These are phyloP conservation scores for Rhagoletis pomonella DNA, from an alignment of 1,140 invertebrate genomes.

Conservation along the genomic window DNA sequence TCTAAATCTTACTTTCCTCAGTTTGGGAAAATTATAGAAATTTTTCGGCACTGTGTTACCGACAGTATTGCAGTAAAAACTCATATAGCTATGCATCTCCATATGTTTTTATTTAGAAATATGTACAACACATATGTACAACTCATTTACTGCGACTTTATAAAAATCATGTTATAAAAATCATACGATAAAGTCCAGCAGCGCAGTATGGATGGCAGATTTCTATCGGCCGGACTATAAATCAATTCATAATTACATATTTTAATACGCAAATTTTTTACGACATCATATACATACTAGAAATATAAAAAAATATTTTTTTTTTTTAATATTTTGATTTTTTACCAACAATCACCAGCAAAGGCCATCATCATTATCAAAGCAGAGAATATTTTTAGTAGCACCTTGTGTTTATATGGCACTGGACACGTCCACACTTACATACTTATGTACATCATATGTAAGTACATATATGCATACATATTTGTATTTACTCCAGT, in stretches of 20 bases:
- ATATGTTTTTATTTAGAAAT: too few relatives aligned
- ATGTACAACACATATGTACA: too few relatives aligned
- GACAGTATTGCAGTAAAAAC: too few relatives aligned
- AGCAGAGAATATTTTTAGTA: not conserved
- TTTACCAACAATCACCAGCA: not conserved
- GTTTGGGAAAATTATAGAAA: too few relatives aligned
- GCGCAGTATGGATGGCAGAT: not conserved
- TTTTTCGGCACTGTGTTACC: too few relatives aligned
- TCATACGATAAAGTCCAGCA: not conserved
- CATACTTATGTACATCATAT: too few relatives aligned
- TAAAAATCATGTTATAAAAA: not conserved
- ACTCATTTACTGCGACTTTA: too few relatives aligned
- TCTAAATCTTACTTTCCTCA: too few relatives aligned
- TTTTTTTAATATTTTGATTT: not conserved
- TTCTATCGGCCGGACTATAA: not conserved
- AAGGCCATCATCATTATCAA: not conserved
- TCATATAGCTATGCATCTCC: too few relatives aligned
- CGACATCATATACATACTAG: not conserved
- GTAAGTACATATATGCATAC: not conserved
- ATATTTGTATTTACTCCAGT: not conserved
- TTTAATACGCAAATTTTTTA: constrained; percentile 8
- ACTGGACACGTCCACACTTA: too few relatives aligned
- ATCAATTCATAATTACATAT: not conserved
- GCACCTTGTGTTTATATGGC: not conserved
- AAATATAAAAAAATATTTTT: not conserved